Percentiles rank a stretch among this genome's conserved stretches.
Evolutionary conservation across 2,113 vertebrate species (phyloP).

Genomic region (Megaceryle torquata): DNA sequence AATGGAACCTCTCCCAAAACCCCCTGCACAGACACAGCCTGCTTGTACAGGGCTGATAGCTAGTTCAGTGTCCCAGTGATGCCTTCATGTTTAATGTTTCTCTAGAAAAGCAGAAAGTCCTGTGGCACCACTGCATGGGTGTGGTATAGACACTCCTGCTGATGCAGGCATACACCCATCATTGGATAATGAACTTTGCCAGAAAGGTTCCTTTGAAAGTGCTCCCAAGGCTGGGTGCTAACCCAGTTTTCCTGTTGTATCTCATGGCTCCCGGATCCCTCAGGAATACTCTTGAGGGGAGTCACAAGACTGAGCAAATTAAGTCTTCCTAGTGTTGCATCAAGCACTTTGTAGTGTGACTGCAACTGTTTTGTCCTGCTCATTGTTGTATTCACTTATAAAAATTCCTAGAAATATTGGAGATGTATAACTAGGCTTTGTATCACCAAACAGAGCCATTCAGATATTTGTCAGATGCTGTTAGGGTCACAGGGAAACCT

Average conservation of each 20-base stretch:
- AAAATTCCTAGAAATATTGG: background rate
- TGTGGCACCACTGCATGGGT: accelerated
- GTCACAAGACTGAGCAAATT: background rate
- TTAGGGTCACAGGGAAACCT: background rate
- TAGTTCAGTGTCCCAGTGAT: background rate
- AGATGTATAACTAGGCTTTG: background rate
- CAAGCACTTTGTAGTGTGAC: background rate
- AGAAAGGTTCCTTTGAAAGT: background rate
- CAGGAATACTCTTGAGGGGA: background rate
- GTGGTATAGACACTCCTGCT: background rate
- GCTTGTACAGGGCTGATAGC: background rate
- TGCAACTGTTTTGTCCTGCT: background rate
- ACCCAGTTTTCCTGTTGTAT: background rate
- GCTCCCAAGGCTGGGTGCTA: background rate
- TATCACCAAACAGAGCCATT: background rate
- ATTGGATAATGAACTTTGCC: background rate
- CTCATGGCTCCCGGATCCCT: background rate
- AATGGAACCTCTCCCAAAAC: background rate
- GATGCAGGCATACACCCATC: background rate
- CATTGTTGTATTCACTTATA: background rate
- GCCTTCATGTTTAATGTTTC: background rate
- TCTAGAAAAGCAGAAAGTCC: background rate
- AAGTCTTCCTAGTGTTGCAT: background rate
- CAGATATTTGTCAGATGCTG: background rate
- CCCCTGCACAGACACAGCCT: background rate